A percentile compares a stretch with the other conserved stretches of the same genome.
Evolutionary conservation across 2,113 vertebrate genomes (phyloP).

Genomic region (Spilogale gracilis): DNA sequence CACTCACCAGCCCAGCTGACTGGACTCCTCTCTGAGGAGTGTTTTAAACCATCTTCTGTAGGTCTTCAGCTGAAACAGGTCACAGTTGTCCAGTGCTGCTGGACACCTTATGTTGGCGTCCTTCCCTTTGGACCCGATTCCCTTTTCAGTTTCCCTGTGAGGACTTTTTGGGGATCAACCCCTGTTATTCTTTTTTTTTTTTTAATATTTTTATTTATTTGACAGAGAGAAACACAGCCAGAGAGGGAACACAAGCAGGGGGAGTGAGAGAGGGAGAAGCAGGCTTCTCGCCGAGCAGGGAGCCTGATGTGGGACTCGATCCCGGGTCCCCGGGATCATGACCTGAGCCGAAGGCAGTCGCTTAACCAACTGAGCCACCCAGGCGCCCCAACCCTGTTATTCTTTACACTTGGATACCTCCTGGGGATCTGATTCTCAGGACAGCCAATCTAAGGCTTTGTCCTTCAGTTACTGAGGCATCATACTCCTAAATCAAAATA

Average conservation of each 20-base stretch:
- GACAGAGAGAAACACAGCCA: no score
- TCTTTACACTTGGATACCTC: neutral
- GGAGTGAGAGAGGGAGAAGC: no score
- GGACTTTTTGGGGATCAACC: neutral
- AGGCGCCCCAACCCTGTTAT: no score
- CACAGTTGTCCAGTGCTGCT: neutral
- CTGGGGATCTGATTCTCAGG: neutral
- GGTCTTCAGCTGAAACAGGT: neutral
- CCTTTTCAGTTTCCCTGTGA: neutral
- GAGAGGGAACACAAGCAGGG: no score
- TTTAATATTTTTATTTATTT: no score
- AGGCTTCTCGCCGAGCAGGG: no score
- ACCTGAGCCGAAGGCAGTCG: no score
- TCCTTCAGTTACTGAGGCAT: neutral
- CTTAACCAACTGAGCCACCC: no score
- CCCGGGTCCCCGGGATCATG: no score
- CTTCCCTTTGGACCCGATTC: neutral
- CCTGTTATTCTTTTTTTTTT: neutral
- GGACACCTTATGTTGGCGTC: fast-evolving
- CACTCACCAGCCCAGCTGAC: neutral
- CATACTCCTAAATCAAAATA: neutral
- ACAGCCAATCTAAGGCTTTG: neutral
- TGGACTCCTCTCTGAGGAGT: neutral
- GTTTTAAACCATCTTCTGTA: neutral
- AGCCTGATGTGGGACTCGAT: no score